phyloP scores from a whole-genome alignment of 2,113 vertebrate species.

The Oreochromis tanganicae region DNA sequence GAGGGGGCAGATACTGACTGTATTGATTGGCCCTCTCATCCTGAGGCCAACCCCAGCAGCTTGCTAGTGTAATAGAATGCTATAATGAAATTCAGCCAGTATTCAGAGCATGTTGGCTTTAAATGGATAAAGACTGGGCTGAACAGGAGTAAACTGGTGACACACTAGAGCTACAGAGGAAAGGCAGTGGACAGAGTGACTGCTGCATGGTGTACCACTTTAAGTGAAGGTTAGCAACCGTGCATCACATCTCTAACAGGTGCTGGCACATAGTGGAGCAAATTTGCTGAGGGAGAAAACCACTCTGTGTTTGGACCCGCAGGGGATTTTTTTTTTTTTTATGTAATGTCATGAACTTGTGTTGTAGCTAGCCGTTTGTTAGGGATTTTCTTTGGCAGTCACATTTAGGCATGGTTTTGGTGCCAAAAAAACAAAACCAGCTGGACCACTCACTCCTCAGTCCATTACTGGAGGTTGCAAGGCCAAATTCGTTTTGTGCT shows the following conservation, averaged over 20 bases:
- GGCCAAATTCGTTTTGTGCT: constrained; percentile 38
- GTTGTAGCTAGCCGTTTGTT: constrained; percentile 30
- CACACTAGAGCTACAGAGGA: neutral
- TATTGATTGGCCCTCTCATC: constrained; percentile 74
- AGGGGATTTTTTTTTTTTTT: neutral
- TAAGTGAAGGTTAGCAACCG: constrained; percentile 13
- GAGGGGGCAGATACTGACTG: constrained; percentile 72
- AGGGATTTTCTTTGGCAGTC: constrained; percentile 33
- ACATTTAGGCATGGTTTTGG: neutral
- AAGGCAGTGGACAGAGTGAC: neutral
- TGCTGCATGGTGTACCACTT: constrained; percentile 19
- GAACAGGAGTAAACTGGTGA: constrained; percentile 1
- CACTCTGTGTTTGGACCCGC: neutral
- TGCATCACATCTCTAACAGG: neutral
- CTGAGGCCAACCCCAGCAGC: constrained; percentile 51
- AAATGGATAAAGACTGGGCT: constrained; percentile 48
- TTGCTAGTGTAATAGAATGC: constrained; percentile 63
- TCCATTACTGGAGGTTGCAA: constrained; percentile 30
- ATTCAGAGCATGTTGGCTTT: constrained; percentile 43
- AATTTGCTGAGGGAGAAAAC: constrained; percentile 13
- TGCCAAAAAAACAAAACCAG: constrained; percentile 37
- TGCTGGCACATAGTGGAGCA: neutral
- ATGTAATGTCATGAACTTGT: constrained; percentile 31
- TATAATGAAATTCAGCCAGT: constrained; percentile 72
- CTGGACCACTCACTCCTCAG: constrained; percentile 20